Percentiles rank a stretch among this genome's conserved stretches.
phyloP scores from a whole-genome alignment of 1,140 invertebrate species.

The Danaus melanippus region DNA sequence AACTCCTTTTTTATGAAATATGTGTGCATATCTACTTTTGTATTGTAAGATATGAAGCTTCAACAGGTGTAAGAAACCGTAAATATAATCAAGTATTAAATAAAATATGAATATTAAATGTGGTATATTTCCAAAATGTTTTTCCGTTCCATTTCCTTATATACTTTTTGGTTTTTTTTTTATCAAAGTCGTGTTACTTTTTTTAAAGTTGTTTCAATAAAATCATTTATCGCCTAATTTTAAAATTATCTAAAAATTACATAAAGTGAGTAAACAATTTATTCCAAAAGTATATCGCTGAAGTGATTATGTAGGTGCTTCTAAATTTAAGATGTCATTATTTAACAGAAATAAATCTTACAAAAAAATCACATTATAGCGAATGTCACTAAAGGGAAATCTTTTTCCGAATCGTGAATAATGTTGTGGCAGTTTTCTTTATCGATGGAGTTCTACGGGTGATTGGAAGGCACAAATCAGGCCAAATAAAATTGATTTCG shows the following conservation, averaged over 20 bases:
- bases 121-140: too few relatives aligned
- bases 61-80: too few relatives aligned
- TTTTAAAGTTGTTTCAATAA: background rate
- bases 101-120: too few relatives aligned
- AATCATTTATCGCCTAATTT: background rate
- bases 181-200: background rate
- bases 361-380: slow-evolving; percentile 20
- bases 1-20: too few relatives aligned
- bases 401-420: slow-evolving; percentile 21
- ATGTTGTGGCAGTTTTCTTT: slow-evolving; percentile 19
- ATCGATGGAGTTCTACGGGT: slow-evolving; percentile 32
- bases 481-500: slow-evolving; percentile 41
- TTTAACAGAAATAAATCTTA: too few relatives aligned
- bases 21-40: too few relatives aligned
- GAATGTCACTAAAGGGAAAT: slow-evolving; percentile 21
- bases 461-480: slow-evolving; percentile 40
- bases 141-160: too few relatives aligned
- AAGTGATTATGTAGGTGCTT: too few relatives aligned
- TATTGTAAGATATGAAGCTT: too few relatives aligned
- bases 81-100: too few relatives aligned
- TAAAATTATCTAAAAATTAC: background rate
- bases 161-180: too few relatives aligned
- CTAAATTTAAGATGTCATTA: slow-evolving; percentile 2
- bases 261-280: background rate
- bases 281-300: background rate